Base-by-base conservation (phyloP, 2,113 vertebrate species). In the Microtus ochrogaster region DNA sequence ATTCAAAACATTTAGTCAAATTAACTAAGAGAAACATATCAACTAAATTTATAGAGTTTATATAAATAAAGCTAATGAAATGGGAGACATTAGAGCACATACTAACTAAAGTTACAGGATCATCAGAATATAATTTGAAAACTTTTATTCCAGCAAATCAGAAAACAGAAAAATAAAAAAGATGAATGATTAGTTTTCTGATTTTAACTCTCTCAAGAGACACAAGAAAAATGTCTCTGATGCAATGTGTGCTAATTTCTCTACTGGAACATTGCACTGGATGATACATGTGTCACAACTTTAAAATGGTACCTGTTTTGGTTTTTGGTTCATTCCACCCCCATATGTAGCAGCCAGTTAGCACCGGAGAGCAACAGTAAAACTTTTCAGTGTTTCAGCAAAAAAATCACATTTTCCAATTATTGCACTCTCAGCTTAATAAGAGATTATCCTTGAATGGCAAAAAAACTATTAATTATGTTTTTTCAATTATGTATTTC, bases 381-480 rank as follows among this genome's bases (percentile, higher is more conserved):
- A 81, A 81, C 41, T 89, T n/a, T 91, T 68, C 84, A 90, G 79
- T 58, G 49, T 81, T 61, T 93, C 16, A 81, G 68, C 5, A 83
- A 21, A 36, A 70, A 94, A 92, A 76, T 26, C 65, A 83, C 16
- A 90, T 63, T 81, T 91, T 91, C 17, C 28, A 93, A 52, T 61
- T 68, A 94, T 52, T 65, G 24, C 11, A 52, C 65, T 68, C 81
- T 70, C 17, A 85, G 33, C 65, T 93, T 91, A 68, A 47, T 28
- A 91, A 83, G 28, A 92, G 39, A 92, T 76, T 92, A 92, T 86
- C 2, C 16, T 58, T 41, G 33, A 49, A 86, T 52, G 91, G 21
- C 26, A 90, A 96, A 92, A 78, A 30, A 96, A 89, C 30, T 77
- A 58, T 77, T 76, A 96, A 94, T 94, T 87, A 44, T 3, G 6